phyloP scores from a whole-genome alignment of 2,113 vertebrate genomes.

The Lycocorax pyrrhopterus region DNA sequence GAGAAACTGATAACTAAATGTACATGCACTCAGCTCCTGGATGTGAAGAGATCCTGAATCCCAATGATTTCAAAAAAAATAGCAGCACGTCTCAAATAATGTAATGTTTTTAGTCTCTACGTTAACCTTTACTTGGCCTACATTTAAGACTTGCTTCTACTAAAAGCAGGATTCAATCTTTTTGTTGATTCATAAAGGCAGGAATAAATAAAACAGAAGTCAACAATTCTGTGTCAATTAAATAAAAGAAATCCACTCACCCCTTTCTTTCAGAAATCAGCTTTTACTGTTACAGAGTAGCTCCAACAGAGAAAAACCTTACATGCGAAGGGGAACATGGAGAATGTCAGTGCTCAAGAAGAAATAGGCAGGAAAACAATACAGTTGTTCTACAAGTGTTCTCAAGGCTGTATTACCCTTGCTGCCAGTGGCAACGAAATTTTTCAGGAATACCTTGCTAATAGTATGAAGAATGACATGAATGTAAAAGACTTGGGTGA shows the following conservation, averaged over 20 bases:
- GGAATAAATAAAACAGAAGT: neutral
- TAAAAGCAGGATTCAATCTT: neutral
- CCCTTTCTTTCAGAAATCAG: neutral
- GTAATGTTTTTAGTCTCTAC: neutral
- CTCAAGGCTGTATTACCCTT: neutral
- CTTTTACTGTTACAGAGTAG: neutral
- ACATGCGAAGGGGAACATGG: fast-evolving
- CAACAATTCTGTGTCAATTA: neutral
- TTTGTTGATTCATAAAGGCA: neutral
- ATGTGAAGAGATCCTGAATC: neutral
- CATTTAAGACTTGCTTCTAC: neutral
- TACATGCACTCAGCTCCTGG: neutral
- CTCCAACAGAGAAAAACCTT: neutral
- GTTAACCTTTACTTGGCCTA: neutral
- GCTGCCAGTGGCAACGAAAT: neutral
- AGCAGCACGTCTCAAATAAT: neutral
- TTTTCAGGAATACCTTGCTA: neutral
- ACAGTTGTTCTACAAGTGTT: neutral
- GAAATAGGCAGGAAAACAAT: neutral
- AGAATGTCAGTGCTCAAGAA: neutral
- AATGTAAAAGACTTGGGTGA: neutral
- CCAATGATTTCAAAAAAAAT: neutral
- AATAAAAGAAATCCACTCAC: neutral
- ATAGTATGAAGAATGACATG: neutral
- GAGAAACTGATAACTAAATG: neutral